A percentile compares a stretch with the other conserved stretches of the same genome.
Evolutionary conservation across 2,797 vertebrate species (phyloP).

Genomic region (Tragelaphus eurycerus): DNA sequence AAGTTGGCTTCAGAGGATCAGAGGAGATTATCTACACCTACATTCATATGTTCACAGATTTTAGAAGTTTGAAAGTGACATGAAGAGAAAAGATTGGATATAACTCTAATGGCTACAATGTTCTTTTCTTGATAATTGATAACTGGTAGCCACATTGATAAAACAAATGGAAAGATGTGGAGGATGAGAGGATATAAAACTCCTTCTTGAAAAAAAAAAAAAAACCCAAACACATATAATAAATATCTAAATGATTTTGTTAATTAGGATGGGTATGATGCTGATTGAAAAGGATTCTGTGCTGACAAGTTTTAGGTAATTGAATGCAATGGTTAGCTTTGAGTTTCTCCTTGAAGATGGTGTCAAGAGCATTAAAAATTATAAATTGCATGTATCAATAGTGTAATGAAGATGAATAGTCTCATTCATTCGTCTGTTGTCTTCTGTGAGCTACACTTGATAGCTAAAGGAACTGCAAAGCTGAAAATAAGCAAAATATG

Average conservation of each 20-base stretch:
- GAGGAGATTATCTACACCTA: background rate
- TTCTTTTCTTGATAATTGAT: background rate
- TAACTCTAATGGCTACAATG: background rate
- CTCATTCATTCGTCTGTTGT: background rate
- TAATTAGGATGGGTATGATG: background rate
- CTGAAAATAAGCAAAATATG: background rate
- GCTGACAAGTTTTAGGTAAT: background rate
- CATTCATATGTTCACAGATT: background rate
- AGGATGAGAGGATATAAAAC: background rate
- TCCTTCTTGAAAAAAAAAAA: background rate
- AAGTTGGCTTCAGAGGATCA: background rate
- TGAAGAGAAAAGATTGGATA: background rate
- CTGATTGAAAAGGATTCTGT: background rate
- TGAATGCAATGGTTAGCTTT: background rate
- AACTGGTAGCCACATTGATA: background rate
- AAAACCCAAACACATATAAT: background rate
- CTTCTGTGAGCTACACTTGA: background rate
- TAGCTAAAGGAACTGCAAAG: background rate
- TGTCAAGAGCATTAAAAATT: background rate
- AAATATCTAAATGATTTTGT: background rate
- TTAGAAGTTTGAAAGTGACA: background rate
- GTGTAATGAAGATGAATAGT: background rate
- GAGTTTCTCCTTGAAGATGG: slow-evolving; percentile 13
- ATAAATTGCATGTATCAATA: background rate
- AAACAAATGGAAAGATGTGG: background rate